Evolutionary conservation across 2,797 vertebrate genomes (phyloP).

Genomic region (Lithobates sylvaticus): DNA sequence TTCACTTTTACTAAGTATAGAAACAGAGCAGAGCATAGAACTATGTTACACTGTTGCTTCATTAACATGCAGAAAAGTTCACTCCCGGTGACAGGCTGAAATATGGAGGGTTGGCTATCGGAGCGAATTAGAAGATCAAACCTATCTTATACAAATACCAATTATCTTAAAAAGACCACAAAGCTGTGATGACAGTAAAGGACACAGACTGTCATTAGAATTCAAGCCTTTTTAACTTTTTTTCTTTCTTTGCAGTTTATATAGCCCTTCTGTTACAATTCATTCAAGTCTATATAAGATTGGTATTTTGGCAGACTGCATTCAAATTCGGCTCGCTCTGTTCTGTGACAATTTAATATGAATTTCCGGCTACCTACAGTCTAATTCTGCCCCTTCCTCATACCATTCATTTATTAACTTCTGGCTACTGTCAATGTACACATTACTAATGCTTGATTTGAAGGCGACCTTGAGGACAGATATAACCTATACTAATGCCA

Average conservation of each 20-base stretch:
- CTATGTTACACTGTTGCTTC: slow-evolving; percentile 1
- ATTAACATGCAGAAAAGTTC: not conserved
- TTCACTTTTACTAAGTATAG: slow-evolving; percentile 47
- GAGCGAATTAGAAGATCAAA: not conserved
- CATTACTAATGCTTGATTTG: not conserved
- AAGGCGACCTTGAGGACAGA: not conserved
- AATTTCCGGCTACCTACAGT: not conserved
- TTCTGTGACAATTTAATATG: not conserved
- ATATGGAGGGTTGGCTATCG: not conserved
- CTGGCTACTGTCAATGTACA: not conserved
- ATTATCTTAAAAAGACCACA: not conserved
- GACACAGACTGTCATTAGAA: no score
- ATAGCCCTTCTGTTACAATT: not conserved
- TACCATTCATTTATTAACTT: not conserved
- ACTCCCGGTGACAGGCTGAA: not conserved
- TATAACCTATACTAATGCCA: not conserved
- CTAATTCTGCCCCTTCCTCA: not conserved
- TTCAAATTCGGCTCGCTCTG: not conserved
- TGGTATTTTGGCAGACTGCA: not conserved
- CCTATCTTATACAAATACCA: not conserved
- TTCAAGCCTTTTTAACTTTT: not conserved
- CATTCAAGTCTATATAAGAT: no score
- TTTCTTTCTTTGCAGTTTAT: not conserved
- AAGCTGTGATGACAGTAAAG: not conserved
- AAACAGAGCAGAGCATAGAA: slow-evolving; percentile 18